Conservation (phyloP, 2,888 invertebrate species). For the Cephus sareptanus region DNA sequence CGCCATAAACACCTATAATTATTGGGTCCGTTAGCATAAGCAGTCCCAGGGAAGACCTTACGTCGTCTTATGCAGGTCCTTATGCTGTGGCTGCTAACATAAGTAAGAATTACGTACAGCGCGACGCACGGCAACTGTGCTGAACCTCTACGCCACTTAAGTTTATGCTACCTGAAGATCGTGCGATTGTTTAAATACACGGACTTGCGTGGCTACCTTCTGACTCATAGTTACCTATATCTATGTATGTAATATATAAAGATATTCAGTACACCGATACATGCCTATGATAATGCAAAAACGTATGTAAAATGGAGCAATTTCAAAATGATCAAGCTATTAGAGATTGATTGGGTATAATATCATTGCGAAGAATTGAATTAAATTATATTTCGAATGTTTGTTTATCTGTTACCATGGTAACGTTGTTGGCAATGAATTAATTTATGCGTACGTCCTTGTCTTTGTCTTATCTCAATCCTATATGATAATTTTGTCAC, state of each 20-base stretch:
- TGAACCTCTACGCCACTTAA: neutral
- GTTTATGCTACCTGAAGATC: constrained; percentile 2
- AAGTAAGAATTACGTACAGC: neutral
- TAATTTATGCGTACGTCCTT: neutral
- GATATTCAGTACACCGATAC: neutral
- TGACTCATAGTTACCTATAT: neutral
- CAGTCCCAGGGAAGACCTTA: constrained; percentile 18
- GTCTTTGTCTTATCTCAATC: neutral
- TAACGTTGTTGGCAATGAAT: neutral
- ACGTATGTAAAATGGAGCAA: neutral
- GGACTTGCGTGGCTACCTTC: neutral
- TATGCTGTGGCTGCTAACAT: neutral
- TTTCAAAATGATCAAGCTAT: neutral
- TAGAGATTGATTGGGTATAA: neutral
- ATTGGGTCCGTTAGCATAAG: constrained; percentile 35
- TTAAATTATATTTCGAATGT: neutral
- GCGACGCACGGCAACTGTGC: neutral
- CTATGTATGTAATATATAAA: neutral
- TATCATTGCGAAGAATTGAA: neutral
- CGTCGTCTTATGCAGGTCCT: constrained; percentile 1
- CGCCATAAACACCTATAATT: constrained; percentile 36
- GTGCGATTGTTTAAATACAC: constrained; percentile 4
- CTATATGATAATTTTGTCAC: neutral
- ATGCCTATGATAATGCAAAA: neutral
- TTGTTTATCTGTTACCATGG: neutral